Evolutionary conservation across 2,113 vertebrate genomes (phyloP).

Genomic region (Morone chrysops): DNA sequence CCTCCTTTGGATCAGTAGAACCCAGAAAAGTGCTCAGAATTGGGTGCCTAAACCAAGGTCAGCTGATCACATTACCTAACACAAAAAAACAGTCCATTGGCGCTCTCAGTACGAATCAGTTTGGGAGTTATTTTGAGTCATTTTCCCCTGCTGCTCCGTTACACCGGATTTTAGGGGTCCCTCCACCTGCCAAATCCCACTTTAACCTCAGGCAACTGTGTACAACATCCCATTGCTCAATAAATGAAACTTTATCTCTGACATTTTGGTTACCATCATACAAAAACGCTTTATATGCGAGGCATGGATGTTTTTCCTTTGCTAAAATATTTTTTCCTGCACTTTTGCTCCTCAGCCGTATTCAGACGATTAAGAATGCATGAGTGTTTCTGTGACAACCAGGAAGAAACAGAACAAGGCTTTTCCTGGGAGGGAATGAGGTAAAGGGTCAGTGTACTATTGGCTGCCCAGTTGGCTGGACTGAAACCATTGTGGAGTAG

Average conservation of each 20-base stretch:
- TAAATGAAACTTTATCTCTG: background rate
- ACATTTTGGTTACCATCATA: too few relatives aligned
- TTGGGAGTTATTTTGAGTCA: too few relatives aligned
- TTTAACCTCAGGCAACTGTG: background rate
- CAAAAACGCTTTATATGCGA: constrained; percentile 13
- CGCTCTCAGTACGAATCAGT: too few relatives aligned
- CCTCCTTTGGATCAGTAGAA: too few relatives aligned
- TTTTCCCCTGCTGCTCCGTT: too few relatives aligned
- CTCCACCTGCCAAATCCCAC: too few relatives aligned
- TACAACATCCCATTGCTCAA: background rate
- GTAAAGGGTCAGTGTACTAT: constrained; percentile 58
- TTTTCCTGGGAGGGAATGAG: constrained; percentile 75
- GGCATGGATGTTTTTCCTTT: constrained; percentile 49
- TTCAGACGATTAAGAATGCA: constrained; percentile 69
- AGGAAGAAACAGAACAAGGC: constrained; percentile 81
- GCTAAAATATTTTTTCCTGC: constrained; percentile 24
- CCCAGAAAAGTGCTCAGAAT: too few relatives aligned
- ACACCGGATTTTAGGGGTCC: too few relatives aligned
- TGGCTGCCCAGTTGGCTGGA: constrained; percentile 31
- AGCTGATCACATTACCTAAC: too few relatives aligned
- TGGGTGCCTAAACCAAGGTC: too few relatives aligned
- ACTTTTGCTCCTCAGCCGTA: constrained; percentile 48
- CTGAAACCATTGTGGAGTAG: constrained; percentile 37
- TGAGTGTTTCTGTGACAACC: constrained; percentile 80
- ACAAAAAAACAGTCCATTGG: too few relatives aligned